Evolutionary conservation across 1,140 invertebrate species (phyloP), one percentile per base, ranked within the genome.

Genomic region (Leptestheria dahalacensis): DNA sequence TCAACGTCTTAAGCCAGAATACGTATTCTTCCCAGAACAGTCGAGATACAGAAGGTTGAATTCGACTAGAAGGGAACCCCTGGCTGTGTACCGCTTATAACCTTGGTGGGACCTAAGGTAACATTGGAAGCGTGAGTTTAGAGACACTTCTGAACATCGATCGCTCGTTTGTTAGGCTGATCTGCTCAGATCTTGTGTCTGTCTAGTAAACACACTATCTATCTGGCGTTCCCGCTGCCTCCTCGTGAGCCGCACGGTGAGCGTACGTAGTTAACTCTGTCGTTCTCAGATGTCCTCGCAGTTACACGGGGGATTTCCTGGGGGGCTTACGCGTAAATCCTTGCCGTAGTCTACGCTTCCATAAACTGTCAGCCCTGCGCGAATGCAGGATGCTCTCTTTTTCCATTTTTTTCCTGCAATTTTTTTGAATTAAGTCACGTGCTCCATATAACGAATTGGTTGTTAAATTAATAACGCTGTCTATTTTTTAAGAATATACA

Each of bases 131-230:
- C 48, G 48, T 29, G 48, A 21, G 21, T 60, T 60, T 20, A 41
- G 33, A 18, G 58, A 53, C 58, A 60, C 58, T 52, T 59, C 58
- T 60, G 58, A 53, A 52, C 58, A 53, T 60, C 51, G 58, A 60
- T 60, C 58, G 58, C 58, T 60, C 21, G 47, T 49, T 33, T 59
- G 6, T 48, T 60, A 60, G 58, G 58, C 58, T 60, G 58, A 60
- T 60, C 58, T 60, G 58, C 48, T 52, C 48, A 59, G 58, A 51
- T 15, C 50, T 51, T 25, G 57, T 60, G 58, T 60, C 58, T 60
- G 26, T 50, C 52, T 49, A 33, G 33, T 33, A 29, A 52, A 50
- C 58, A n/a, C n/a, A 29, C 58, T 60, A 46, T 21, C 49, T 51
- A 48, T 33, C 48, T 60, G 47, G 58, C 46, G 21, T 49, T 29